A percentile compares a stretch with the other conserved stretches of the same genome.
These are phyloP conservation scores for Cephalotes varians DNA, from an alignment of 2,888 invertebrate species.

Conservation along the genomic window DNA sequence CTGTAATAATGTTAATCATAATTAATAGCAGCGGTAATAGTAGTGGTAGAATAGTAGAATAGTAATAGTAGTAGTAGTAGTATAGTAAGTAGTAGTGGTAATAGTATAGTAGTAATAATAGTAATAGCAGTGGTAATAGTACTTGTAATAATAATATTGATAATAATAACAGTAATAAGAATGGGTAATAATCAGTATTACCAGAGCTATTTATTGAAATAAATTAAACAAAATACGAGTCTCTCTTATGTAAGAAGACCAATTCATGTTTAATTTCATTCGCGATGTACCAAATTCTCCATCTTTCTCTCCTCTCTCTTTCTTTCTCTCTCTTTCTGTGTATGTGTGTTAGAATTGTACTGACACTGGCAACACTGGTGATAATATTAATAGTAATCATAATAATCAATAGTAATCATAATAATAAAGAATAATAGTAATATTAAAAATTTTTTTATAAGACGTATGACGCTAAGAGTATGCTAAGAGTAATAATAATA, in stretches of 20 bases:
- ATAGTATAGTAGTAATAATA: slow-evolving; percentile 58
- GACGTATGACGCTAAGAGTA: slow-evolving; percentile 79
- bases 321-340: not conserved
- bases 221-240: slow-evolving; percentile 42
- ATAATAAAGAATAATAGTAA: slow-evolving; percentile 76
- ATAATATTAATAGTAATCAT: slow-evolving; percentile 71
- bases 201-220: slow-evolving; percentile 42
- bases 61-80: slow-evolving; percentile 51
- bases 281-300: not conserved
- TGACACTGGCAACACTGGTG: slow-evolving; percentile 69
- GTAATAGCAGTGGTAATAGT: slow-evolving; percentile 60
- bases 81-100: slow-evolving; percentile 55
- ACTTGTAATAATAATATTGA: slow-evolving; percentile 56
- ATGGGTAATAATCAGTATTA: slow-evolving; percentile 35
- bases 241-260: not conserved
- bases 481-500: slow-evolving; percentile 76
- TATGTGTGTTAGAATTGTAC: slow-evolving; percentile 44
- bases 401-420: slow-evolving; percentile 68
- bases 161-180: slow-evolving; percentile 52
- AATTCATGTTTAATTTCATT: slow-evolving; percentile 17
- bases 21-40: slow-evolving; percentile 81
- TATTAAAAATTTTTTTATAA: slow-evolving; percentile 80
- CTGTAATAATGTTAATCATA: slow-evolving; percentile 82
- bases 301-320: not conserved
- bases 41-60: slow-evolving; percentile 72